Evolutionary conservation across 1,140 invertebrate genomes (phyloP).

Genomic region (Drosophila mauritiana): DNA sequence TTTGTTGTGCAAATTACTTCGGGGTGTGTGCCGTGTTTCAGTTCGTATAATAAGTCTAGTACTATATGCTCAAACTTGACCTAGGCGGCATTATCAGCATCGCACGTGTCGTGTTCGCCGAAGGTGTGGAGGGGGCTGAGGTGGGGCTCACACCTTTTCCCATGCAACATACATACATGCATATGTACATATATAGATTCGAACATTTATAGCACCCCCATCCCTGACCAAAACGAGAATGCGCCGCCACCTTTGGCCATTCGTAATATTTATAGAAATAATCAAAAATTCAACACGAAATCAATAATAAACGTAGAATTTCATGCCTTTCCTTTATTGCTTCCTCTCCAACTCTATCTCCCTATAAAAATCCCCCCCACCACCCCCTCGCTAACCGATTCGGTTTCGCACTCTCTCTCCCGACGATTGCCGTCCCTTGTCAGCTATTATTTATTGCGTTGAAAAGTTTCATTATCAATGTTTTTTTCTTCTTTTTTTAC

Average conservation of each 20-base stretch:
- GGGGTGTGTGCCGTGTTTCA: slow-evolving; percentile 33
- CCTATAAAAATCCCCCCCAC: background rate
- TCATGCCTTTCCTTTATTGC: slow-evolving; percentile 57
- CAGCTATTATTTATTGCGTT: slow-evolving; percentile 77
- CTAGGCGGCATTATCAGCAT: slow-evolving; percentile 65
- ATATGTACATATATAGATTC: background rate
- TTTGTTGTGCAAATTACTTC: slow-evolving; percentile 10
- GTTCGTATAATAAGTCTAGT: slow-evolving; percentile 29
- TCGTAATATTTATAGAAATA: slow-evolving; percentile 74
- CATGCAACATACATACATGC: background rate
- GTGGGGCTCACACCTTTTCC: slow-evolving; percentile 9
- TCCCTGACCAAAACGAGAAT: background rate
- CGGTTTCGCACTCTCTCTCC: background rate
- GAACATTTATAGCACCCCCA: background rate
- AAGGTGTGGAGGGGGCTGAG: background rate
- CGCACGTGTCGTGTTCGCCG: slow-evolving; percentile 60
- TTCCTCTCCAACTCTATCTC: slow-evolving; percentile 12
- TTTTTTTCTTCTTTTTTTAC: slow-evolving; percentile 36
- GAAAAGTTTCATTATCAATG: slow-evolving; percentile 81
- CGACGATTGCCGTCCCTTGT: slow-evolving; percentile 29
- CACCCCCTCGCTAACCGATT: background rate
- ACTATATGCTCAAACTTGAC: slow-evolving; percentile 62
- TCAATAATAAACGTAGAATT: slow-evolving; percentile 72
- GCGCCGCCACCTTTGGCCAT: slow-evolving; percentile 19
- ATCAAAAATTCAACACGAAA: slow-evolving; percentile 77